These are phyloP conservation scores for Drosophila nr. perissopoda DNA, from an alignment of 2,888 invertebrate genomes.

Conservation along the genomic window DNA sequence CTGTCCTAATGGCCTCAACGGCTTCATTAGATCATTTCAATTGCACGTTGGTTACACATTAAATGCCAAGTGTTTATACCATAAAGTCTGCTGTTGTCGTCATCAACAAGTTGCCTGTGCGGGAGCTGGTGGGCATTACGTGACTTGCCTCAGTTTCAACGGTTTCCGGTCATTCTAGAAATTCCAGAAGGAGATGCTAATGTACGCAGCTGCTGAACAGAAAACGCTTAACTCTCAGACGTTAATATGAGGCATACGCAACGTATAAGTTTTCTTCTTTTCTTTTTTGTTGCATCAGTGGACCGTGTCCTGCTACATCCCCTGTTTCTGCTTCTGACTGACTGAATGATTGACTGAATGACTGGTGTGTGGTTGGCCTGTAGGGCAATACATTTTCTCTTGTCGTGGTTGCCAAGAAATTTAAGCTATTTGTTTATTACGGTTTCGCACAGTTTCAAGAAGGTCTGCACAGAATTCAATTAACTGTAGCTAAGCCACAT, in stretches of 20 bases:
- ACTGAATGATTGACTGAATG: conserved; percentile 2
- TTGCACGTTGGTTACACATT: conserved; percentile 45
- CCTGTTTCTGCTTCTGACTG: background rate
- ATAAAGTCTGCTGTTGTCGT: conserved; percentile 24
- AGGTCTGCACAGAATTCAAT: conserved; percentile 55
- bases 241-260: conserved; percentile 66
- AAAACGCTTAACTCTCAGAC: conserved; percentile 6
- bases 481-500: conserved; percentile 43
- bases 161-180: conserved; percentile 41
- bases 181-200: conserved; percentile 39
- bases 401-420: conserved; percentile 43
- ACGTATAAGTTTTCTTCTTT: conserved; percentile 39
- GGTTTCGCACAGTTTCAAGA: conserved; percentile 28
- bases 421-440: conserved; percentile 61
- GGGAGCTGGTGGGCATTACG: conserved; percentile 27
- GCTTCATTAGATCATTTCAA: conserved; percentile 72
- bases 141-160: conserved; percentile 55
- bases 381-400: background rate
- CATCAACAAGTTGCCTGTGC: conserved; percentile 51
- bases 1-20: conserved; percentile 35
- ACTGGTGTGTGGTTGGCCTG: conserved; percentile 2
- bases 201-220: conserved; percentile 34
- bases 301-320: background rate
- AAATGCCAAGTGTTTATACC: conserved; percentile 32
- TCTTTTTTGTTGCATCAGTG: conserved; percentile 24